Base-by-base conservation (phyloP, 2,113 vertebrate genomes). In the Vireo altiloquus region DNA sequence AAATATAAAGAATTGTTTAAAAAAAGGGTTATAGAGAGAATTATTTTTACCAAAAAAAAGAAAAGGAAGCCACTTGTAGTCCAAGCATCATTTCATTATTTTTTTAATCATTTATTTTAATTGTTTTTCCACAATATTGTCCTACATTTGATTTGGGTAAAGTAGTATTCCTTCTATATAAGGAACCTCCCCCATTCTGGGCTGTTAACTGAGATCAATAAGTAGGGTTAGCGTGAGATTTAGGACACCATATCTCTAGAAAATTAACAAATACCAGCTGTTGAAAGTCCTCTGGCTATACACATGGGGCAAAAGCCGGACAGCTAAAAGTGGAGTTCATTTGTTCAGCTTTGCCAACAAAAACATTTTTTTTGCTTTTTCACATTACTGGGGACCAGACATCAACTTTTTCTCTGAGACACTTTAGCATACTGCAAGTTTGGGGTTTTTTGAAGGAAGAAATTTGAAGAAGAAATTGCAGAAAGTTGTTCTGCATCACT, bases 61-160 rank as follows among this genome's bases (percentile, higher is more conserved):
- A 53, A 13, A 63, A 46, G 1, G 3, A 57, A 22, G 7, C 2
- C 1, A 3, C 5, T 57, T 7, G 2, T 31, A 66, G 19, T 65
- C 66, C 35, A 77, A 53, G 10, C 27, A 8, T 65, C 0, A 6
- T 72, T 70, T 50, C 10, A 46, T 37, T 64, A 13, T 42, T 46
- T 49, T 18, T 46, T 24, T 4, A 19, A 6, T 46, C 0, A 59
- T 42, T 60, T 4, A 19, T 72, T 94, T 80, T 71, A 6, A 17
- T 39, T 77, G 2, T 10, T 84, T 90, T 87, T 59, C 9, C 19
- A 56, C 4, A 44, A 13, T 54, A 3, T 52, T 47, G 4, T 53
- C 18, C 18, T 60, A 6, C 18, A 35, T 57, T 72, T 86, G 22
- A 56, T 75, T 28, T 21, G 49, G 20, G 2, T 50, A 15, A 77